Evolutionary conservation across 2,113 vertebrate species (phyloP).

Genomic region (Xyrauchen texanus): DNA sequence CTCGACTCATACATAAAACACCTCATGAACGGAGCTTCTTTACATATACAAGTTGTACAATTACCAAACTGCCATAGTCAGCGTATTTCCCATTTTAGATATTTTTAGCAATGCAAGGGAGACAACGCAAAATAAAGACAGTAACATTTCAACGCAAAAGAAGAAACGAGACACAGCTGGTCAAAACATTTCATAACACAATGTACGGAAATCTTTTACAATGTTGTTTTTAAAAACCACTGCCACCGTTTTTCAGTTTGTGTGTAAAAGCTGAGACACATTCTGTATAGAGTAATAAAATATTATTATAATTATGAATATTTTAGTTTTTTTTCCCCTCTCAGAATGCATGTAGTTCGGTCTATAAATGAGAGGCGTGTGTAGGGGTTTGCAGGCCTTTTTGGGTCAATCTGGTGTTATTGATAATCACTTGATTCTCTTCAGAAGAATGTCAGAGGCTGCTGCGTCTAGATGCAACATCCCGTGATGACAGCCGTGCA

Average conservation of each 20-base stretch:
- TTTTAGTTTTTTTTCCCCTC: constrained; percentile 73
- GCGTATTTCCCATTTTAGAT: constrained; percentile 72
- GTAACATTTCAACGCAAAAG: constrained; percentile 76
- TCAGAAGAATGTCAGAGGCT: background rate
- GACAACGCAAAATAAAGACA: constrained; percentile 70
- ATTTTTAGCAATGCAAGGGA: constrained; percentile 77
- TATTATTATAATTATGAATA: constrained; percentile 82
- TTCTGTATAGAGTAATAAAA: constrained; percentile 95
- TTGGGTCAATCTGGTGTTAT: too few relatives aligned
- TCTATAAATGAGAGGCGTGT: constrained; percentile 78
- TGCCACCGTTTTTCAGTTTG: constrained; percentile 83
- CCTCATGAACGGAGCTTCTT: constrained; percentile 78
- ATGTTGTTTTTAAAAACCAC: constrained; percentile 86
- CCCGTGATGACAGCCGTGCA: too few relatives aligned
- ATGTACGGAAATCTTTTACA: constrained; percentile 85
- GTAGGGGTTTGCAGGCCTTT: too few relatives aligned
- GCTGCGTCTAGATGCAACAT: too few relatives aligned
- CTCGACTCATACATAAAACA: constrained; percentile 79
- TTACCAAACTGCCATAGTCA: constrained; percentile 86
- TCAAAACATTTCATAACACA: constrained; percentile 88
- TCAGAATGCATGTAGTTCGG: constrained; percentile 79
- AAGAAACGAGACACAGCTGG: constrained; percentile 76
- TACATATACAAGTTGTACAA: constrained; percentile 84
- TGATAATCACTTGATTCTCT: background rate
- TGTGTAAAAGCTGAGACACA: constrained; percentile 88